Evolutionary conservation across 1,140 invertebrate genomes (phyloP).

Genomic region (Bursaphelenchus mucronatus): DNA sequence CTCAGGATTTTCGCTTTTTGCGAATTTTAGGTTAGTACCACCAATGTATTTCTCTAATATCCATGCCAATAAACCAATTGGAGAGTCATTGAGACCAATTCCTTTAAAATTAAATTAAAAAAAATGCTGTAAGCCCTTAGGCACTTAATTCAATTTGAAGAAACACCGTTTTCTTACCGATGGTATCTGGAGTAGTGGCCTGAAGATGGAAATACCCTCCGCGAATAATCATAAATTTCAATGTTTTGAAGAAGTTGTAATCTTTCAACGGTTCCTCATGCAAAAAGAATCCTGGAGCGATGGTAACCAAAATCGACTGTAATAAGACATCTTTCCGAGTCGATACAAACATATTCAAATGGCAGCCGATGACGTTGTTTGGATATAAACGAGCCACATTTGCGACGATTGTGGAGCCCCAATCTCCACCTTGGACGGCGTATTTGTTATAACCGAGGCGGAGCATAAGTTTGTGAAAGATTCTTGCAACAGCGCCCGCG

Average conservation of each 20-base stretch:
- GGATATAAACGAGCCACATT: conserved; percentile 70
- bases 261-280: conserved; percentile 64
- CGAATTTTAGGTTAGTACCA: conserved; percentile 67
- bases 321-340: too few relatives aligned
- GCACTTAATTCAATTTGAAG: too few relatives aligned
- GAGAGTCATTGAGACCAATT: conserved; percentile 62
- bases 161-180: conserved; percentile 62
- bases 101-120: conserved; percentile 28
- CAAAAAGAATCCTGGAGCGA: conserved; percentile 69
- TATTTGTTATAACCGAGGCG: conserved; percentile 73
- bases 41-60: conserved; percentile 79
- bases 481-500: conserved; percentile 65
- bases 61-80: conserved; percentile 74
- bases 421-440: conserved; percentile 78
- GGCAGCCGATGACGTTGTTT: conserved; percentile 60
- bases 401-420: conserved; percentile 61
- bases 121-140: conserved; percentile 47
- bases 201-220: too few relatives aligned
- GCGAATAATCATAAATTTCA: too few relatives aligned
- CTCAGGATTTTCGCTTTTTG: too few relatives aligned
- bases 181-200: conserved; percentile 71
- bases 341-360: too few relatives aligned
- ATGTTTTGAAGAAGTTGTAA: too few relatives aligned
- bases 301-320: too few relatives aligned
- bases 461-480: conserved; percentile 78